Conservation (phyloP, 37 sponge, comb jelly and placozoan species). For the Spongilla lacustris region DNA sequence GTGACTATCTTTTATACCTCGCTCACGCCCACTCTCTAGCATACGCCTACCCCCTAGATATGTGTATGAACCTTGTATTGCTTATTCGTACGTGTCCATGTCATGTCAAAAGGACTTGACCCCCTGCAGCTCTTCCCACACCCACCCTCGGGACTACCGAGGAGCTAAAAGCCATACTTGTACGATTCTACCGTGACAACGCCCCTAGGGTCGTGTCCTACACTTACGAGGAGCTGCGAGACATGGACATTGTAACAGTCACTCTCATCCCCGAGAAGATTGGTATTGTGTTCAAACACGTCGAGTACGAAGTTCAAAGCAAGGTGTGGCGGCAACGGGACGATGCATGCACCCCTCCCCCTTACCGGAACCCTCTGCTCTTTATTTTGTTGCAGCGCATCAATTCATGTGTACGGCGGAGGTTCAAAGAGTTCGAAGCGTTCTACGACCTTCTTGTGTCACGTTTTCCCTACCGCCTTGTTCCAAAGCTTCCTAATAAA, state of each 20-base stretch:
- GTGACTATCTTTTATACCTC: background rate
- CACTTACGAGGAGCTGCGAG: slow-evolving; percentile 77
- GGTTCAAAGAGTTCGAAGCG: slow-evolving; percentile 90
- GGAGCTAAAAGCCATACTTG: slow-evolving; percentile 18
- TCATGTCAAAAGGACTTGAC: background rate
- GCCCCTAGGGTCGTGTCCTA: slow-evolving; percentile 55
- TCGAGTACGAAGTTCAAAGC: slow-evolving; percentile 76
- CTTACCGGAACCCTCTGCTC: no score
- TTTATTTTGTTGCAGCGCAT: slow-evolving; percentile 3
- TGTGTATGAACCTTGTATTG: no score
- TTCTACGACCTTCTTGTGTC: slow-evolving; percentile 81
- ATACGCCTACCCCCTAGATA: no score
- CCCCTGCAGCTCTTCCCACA: slow-evolving; percentile 63
- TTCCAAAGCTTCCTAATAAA: slow-evolving; percentile 92
- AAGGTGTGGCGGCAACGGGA: slow-evolving; percentile 24
- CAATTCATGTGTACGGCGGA: slow-evolving; percentile 64
- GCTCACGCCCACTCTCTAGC: background rate
- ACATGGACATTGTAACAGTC: slow-evolving; percentile 73
- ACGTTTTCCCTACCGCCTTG: slow-evolving; percentile 83
- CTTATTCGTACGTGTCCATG: no score
- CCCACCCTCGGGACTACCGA: slow-evolving; percentile 54
- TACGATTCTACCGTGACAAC: slow-evolving; percentile 22
- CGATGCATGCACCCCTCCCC: background rate
- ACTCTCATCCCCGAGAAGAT: slow-evolving; percentile 85
- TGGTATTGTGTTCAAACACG: slow-evolving; percentile 83